Conservation (phyloP, 2,888 invertebrate genomes). For the Hydriomena furcata region DNA sequence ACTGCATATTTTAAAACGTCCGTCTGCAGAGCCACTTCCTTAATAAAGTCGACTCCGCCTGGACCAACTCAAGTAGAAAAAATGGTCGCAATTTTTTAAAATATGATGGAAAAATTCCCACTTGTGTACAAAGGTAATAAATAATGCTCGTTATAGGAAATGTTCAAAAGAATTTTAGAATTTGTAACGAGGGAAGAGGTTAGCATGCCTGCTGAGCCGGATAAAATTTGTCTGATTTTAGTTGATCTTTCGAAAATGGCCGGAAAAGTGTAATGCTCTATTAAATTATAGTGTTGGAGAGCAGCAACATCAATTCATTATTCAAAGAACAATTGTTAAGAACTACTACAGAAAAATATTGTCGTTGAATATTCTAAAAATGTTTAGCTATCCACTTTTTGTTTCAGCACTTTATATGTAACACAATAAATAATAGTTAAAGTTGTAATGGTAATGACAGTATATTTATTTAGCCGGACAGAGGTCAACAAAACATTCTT, state of each 20-base stretch:
- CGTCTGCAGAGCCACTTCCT: not conserved
- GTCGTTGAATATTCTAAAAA: too few species aligned
- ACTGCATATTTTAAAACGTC: not conserved
- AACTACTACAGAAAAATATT: too few species aligned
- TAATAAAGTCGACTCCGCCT: slow-evolving; percentile 4
- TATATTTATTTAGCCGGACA: not conserved
- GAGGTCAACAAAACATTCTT: not conserved
- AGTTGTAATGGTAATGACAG: not conserved
- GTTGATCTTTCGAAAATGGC: too few species aligned
- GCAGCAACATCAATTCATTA: too few species aligned
- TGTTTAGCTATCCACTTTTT: too few species aligned
- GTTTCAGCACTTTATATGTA: too few species aligned
- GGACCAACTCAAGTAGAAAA: not conserved
- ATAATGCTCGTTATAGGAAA: slow-evolving; percentile 29
- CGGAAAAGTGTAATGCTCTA: too few species aligned
- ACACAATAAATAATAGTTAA: too few species aligned
- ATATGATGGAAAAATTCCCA: slow-evolving; percentile 9
- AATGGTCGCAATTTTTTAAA: slow-evolving; percentile 1
- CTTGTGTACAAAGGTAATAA: slow-evolving; percentile 20
- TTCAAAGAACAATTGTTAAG: too few species aligned
- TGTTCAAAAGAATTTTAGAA: slow-evolving; percentile 23
- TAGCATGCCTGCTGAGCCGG: not conserved
- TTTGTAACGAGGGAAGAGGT: slow-evolving; percentile 15
- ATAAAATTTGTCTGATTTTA: too few species aligned
- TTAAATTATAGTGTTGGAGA: too few species aligned